Percentiles rank a stretch among this genome's conserved stretches.
Evolutionary conservation across 2,888 invertebrate species (phyloP).

Genomic region (Biston betularia): DNA sequence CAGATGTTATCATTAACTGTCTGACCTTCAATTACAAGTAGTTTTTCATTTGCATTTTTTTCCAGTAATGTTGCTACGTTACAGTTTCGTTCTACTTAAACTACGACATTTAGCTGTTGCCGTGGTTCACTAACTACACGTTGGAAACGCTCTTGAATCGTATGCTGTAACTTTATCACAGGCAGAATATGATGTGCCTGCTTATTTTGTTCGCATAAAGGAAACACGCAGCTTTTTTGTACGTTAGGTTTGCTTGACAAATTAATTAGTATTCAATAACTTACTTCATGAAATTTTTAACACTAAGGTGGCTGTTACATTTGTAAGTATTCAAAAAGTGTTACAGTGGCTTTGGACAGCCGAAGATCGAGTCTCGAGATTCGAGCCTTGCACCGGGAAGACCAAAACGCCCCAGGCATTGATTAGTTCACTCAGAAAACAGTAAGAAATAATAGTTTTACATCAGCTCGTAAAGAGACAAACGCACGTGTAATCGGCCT

Average conservation of each 20-base stretch:
- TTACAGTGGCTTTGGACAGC: not conserved
- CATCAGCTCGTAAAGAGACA: conserved; percentile 38
- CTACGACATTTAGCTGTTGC: not conserved
- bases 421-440: conserved; percentile 10
- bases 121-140: not conserved
- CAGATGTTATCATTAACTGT: conserved; percentile 38
- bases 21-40: conserved; percentile 38
- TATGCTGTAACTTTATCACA: too few relatives aligned
- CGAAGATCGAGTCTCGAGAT: too few relatives aligned
- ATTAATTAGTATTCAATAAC: not conserved
- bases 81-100: conserved; percentile 17
- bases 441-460: conserved; percentile 32
- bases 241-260: too few relatives aligned
- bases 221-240: too few relatives aligned
- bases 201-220: not conserved
- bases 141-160: not conserved
- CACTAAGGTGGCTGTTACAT: too few relatives aligned
- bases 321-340: too few relatives aligned
- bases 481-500: conserved; percentile 64
- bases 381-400: too few relatives aligned
- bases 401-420: not conserved
- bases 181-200: too few relatives aligned
- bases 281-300: not conserved
- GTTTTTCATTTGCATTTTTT: conserved; percentile 30
- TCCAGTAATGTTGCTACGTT: conserved; percentile 17